Percentiles rank a stretch among this genome's conserved stretches.
Evolutionary conservation across 2,888 invertebrate genomes (phyloP).

Genomic region (Erebia palarica): DNA sequence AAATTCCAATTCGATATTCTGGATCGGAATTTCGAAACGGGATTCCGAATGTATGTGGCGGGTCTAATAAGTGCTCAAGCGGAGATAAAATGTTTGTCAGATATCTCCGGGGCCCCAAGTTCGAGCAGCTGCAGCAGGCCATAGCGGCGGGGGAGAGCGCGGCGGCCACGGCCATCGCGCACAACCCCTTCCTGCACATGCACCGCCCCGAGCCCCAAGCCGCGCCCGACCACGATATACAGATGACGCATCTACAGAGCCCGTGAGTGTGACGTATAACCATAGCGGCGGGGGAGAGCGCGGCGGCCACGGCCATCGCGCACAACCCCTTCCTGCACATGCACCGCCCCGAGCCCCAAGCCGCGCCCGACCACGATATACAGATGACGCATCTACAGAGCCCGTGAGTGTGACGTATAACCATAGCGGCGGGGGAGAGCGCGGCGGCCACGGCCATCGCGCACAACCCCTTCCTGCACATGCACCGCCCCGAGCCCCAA

Average conservation of each 20-base stretch:
- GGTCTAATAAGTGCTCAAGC: no score
- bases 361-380: conserved; percentile 57
- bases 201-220: conserved; percentile 67
- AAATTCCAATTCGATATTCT: no score
- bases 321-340: conserved; percentile 83
- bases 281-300: conserved; percentile 88
- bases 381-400: conserved; percentile 65
- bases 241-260: conserved; percentile 62
- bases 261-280: conserved; percentile 49
- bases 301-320: conserved; percentile 79
- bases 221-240: conserved; percentile 60
- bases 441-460: conserved; percentile 80
- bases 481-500: conserved; percentile 72
- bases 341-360: conserved; percentile 69
- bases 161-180: conserved; percentile 78
- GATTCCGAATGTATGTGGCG: no score
- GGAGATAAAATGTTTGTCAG: conserved; percentile 44
- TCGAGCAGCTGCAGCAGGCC: conserved; percentile 93
- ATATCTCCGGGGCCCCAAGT: conserved; percentile 94
- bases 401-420: conserved; percentile 49
- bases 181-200: conserved; percentile 83
- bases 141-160: conserved; percentile 91
- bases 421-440: conserved; percentile 87
- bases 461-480: conserved; percentile 82
- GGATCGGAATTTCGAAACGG: no score